Evolutionary conservation across 2,888 invertebrate genomes (phyloP), one percentile per base, ranked within the genome.

Genomic region (Tenthredo amoena): DNA sequence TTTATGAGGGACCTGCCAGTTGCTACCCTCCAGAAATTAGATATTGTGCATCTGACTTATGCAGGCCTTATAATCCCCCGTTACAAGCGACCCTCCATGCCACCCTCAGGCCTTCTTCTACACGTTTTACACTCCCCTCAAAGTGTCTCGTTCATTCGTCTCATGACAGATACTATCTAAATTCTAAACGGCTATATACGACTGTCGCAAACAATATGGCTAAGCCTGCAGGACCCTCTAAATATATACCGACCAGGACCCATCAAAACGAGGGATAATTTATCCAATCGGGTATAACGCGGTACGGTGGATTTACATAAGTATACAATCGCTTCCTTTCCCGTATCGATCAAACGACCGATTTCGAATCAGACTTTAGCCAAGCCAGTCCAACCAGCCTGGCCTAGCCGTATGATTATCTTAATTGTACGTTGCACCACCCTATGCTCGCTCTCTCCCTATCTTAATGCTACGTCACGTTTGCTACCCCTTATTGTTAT

Each of bases 1-100:
- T 77, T 77, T 31, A 50, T 40, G 31, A 26, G 77, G 31, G 31
- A 77, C 50, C 47, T 40, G 65, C 62, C 62, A 81, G n/a, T 37
- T 62, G 21, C 7, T 65, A 81, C 81, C 81, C 62, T 37, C 58
- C 12, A 37, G 62, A 81, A 81, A 81, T 81, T 58, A 81, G 40
- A 81, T 62, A 26, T 81, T 81, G 81, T 81, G 81, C 81, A 81
- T 62, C 81, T 62, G 81, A 81, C 62, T 81, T 81, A 62, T 81
- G 81, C 81, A 81, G 77, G 31, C 40, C 40, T 55, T 77, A 55
- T 77, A 77, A 77, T 26, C 50, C 21, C 77, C 50, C 50, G 50
- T 77, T 10, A 55, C 18, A 40, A 21, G 62, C 81, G 62, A 40
- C 81, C 65, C 40, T 81, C 26, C 21, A 81, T 31, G 15, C n/a